Evolutionary conservation across 2,113 vertebrate genomes (phyloP), one percentile per base, ranked within the genome.

Genomic region (Psilopogon haemacephalus): DNA sequence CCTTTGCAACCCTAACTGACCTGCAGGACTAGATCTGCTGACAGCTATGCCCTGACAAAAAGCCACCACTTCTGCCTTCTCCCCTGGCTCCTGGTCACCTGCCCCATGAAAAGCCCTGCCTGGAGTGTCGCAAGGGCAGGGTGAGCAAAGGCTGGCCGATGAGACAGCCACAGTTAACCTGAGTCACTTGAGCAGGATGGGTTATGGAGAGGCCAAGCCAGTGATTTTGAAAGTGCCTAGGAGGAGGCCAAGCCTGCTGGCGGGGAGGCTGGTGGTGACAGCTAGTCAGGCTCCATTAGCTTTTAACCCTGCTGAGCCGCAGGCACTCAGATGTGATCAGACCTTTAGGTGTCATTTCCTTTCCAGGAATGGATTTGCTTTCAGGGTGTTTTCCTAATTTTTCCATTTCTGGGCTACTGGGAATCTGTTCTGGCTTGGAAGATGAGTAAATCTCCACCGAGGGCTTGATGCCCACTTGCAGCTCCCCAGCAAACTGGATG

Each of bases 381-480:
- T 79, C 64, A 32, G 58, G 11, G 21, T 67, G 40, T 75, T 87
- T 75, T 50, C 63, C 2, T 9, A 58, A 17, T 76, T 54, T 70
- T 58, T 73, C 15, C 27, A 15, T 80, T 80, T 83, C 40, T 62
- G 42, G 46, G 37, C 60, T 68, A 33, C 5, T 5, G 3, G 15
- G 54, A 88, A 56, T 52, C 71, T 46, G 6, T 17, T 24, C 50
- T 27, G 16, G 44, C 82, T 67, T 32, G 59, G 50, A 55, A 50
- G 83, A 58, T 6, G 35, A 64, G 48, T 76, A 52, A 30, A 70
- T 18, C 55, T 83, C 67, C 0, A 0, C 0, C 0, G 8, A 87
- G 67, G n/a, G 33, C 56, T 67, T 54, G 2, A 12, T 42, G 78
- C 8, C 26, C 1, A 0, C 64, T 85, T 3, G 1, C 42, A 52